Conservation (phyloP, 53 echinoderm and acorn worm genomes). For the Arbacia lixula region DNA sequence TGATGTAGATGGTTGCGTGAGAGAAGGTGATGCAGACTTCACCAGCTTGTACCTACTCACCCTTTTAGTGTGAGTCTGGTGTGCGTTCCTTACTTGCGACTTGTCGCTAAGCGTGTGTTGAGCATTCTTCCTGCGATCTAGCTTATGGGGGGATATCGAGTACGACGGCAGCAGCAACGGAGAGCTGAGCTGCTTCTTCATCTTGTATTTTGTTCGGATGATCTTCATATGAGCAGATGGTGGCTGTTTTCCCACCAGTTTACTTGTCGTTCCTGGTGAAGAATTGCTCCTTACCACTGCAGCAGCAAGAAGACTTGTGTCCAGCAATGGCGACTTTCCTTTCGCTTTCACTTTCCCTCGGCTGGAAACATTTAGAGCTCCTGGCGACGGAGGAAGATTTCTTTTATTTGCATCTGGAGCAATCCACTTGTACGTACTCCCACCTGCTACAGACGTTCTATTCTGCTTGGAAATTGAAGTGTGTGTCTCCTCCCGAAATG, state of each 20-base stretch:
- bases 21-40: background rate
- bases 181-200: slow-evolving; percentile 14
- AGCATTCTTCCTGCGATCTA: background rate
- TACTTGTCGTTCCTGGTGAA: no score
- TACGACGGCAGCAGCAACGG: background rate
- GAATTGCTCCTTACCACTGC: background rate
- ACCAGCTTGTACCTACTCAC: slow-evolving; percentile 12
- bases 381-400: background rate
- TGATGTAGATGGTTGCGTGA: background rate
- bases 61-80: background rate
- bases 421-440: slow-evolving; percentile 11
- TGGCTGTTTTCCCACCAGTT: no score
- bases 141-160: background rate
- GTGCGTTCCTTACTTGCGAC: background rate
- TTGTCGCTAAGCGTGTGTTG: background rate
- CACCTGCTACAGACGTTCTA: background rate
- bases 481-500: background rate
- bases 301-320: background rate
- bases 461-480: background rate
- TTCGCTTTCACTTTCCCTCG: background rate
- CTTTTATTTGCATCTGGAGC: background rate
- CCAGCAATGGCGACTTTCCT: background rate
- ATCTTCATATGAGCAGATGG: background rate
- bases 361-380: background rate
- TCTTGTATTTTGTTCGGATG: slow-evolving; percentile 27